Conservation (phyloP, 2,113 vertebrate genomes). For the Dipodomys stephensi region DNA sequence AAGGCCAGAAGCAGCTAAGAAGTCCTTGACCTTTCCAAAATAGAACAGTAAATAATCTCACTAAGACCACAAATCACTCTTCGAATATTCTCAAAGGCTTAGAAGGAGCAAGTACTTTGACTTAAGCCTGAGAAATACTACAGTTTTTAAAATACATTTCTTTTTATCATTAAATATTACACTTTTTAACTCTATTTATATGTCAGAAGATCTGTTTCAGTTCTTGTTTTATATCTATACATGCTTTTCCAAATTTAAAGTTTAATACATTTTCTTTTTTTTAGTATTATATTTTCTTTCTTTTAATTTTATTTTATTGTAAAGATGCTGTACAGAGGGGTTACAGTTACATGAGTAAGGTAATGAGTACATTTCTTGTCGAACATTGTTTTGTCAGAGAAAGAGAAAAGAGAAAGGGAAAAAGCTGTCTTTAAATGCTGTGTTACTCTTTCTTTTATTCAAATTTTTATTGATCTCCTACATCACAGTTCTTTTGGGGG, state of each 20-base stretch:
- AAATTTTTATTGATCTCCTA: background rate
- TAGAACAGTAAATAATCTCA: conserved; percentile 45
- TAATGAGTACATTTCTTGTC: too few relatives aligned
- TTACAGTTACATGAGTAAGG: too few relatives aligned
- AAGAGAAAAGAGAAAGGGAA: background rate
- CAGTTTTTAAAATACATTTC: background rate
- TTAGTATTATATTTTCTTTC: too few relatives aligned
- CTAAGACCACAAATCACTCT: conserved; percentile 17
- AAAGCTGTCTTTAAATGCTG: background rate
- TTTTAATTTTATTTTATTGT: too few relatives aligned
- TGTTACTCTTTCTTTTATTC: background rate
- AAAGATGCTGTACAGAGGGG: too few relatives aligned
- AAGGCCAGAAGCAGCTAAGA: conserved; percentile 41
- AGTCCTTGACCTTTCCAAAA: conserved; percentile 62
- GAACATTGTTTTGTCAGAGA: too few relatives aligned
- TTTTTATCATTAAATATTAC: background rate
- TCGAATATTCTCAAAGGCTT: conserved; percentile 45
- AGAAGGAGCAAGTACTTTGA: background rate
- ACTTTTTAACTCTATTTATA: background rate
- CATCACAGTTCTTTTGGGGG: background rate
- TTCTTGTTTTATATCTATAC: background rate
- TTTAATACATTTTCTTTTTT: background rate
- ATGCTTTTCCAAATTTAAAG: background rate
- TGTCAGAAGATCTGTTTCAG: background rate
- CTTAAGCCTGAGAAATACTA: background rate